Evolutionary conservation across 2,888 invertebrate species (phyloP).

Genomic region (Ophion obscuratus): DNA sequence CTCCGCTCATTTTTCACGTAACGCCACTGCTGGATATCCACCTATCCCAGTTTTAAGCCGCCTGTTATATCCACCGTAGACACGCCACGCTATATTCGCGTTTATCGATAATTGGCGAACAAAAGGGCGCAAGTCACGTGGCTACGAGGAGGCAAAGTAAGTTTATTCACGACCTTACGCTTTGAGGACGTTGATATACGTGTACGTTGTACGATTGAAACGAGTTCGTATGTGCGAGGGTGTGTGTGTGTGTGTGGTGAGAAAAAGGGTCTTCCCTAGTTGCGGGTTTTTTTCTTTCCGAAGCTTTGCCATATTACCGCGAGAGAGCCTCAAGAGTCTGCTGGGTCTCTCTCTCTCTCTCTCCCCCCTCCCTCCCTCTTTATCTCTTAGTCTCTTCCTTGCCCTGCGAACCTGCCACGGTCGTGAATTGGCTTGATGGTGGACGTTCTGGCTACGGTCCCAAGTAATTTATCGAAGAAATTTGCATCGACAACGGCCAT

Average conservation of each 20-base stretch:
- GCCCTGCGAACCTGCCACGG: not conserved
- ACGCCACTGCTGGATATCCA: conserved; percentile 75
- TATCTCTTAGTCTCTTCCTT: not conserved
- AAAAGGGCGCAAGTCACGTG: conserved; percentile 7
- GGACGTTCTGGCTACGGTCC: conserved; percentile 25
- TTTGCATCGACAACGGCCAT: conserved; percentile 74
- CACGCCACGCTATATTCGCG: conserved; percentile 1
- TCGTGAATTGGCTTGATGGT: conserved; percentile 51
- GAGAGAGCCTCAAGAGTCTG: conserved; percentile 17
- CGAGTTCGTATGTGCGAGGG: not conserved
- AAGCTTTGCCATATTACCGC: conserved; percentile 24
- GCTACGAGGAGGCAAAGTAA: not conserved
- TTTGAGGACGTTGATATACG: conserved; percentile 6
- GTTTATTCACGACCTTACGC: conserved; percentile 1
- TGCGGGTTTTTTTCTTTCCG: conserved; percentile 9
- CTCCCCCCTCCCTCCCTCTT: not conserved
- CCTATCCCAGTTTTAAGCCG: conserved; percentile 79
- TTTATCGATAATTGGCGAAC: not conserved
- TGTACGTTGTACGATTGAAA: not conserved
- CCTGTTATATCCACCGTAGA: conserved; percentile 71
- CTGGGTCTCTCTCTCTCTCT: not conserved
- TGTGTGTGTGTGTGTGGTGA: not conserved
- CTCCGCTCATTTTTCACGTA: conserved; percentile 80
- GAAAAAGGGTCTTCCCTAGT: not conserved
- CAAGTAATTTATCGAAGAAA: conserved; percentile 66